Evolutionary conservation across 92 coral and sea anemone genomes (phyloP), one percentile per base, ranked within the genome.

Genomic region (Bergia sp.): DNA sequence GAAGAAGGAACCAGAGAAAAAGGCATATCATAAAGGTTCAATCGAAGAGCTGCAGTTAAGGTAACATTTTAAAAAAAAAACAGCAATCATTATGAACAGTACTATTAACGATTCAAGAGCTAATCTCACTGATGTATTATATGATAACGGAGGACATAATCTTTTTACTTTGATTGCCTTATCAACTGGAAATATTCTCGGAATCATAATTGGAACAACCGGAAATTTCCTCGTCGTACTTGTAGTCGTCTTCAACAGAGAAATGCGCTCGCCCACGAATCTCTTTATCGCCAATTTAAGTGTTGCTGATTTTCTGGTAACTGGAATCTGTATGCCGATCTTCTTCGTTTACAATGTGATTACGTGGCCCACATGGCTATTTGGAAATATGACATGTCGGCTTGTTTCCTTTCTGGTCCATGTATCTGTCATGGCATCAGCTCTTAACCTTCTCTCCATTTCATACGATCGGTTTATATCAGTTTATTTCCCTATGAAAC

Each of bases 361-460:
- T 2, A 93, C 92, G 1, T 94, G 97, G 97, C 97, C 97, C 1
- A 84, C 88, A 6, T 94, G 97, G 97, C 92, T 85, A 13, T 94
- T 92, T 81, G 97, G 97, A 67, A 89, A 89, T 36, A 42, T 77
- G 0, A 93, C 93, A 2, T 94, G 97, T 77, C 79, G 94, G 76
- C 64, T 94, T 47, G 81, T 86, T 15, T 92, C 97, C 0, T 94
- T 84, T 50, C 75, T 94, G 79, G 97, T 94, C 5, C 97, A 94
- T 61, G 92, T 91, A 86, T 94, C 97, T 1, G 97, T 94, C 1
- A 93, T 93, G 97, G 97, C 95, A 39, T 94, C 97, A 1, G 95
- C 95, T 21, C 76, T 94, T 4, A 94, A 93, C 47, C 90, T 94
- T 76, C 82, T 94, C n/a, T 87, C 95, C 20, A 94, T 94, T 42